Conservation (phyloP, 2,888 invertebrate genomes). For the Lomographa bimaculata region DNA sequence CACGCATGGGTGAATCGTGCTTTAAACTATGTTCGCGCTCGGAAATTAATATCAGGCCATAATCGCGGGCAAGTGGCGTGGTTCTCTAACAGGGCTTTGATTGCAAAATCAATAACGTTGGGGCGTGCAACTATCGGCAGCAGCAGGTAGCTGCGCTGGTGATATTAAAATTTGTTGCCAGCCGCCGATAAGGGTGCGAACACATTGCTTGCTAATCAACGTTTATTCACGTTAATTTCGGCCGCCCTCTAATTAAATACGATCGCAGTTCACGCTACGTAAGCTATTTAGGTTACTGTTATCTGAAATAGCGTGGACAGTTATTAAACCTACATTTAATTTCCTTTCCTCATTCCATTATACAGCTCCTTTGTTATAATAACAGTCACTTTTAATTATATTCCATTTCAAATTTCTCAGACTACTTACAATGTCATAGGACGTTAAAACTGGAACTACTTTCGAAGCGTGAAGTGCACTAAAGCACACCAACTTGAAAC, state of each 20-base stretch:
- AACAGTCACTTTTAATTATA: slow-evolving; percentile 12
- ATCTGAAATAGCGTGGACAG: slow-evolving; percentile 8
- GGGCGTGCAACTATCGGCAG: slow-evolving; percentile 61
- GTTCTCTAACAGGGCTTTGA: slow-evolving; percentile 69
- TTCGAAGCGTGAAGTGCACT: slow-evolving; percentile 40
- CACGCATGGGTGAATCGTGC: slow-evolving; percentile 25
- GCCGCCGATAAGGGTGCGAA: slow-evolving; percentile 52
- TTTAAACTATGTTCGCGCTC: slow-evolving; percentile 37
- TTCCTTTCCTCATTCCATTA: slow-evolving; percentile 2
- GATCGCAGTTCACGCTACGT: slow-evolving; percentile 27
- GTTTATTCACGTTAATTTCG: slow-evolving; percentile 54
- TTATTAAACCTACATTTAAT: slow-evolving; percentile 4
- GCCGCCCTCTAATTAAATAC: slow-evolving; percentile 49
- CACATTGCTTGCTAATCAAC: slow-evolving; percentile 53
- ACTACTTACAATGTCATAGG: slow-evolving; percentile 28
- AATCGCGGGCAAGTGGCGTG: slow-evolving; percentile 49
- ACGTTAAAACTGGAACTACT: slow-evolving; percentile 34
- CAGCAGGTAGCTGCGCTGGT: slow-evolving; percentile 54
- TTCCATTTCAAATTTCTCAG: slow-evolving; percentile 16
- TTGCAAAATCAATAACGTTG: slow-evolving; percentile 74
- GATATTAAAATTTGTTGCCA: slow-evolving; percentile 65
- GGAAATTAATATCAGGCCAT: slow-evolving; percentile 59
- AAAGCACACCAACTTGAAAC: slow-evolving; percentile 43
- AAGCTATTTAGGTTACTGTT: slow-evolving; percentile 20
- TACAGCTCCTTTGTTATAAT: not conserved